These are phyloP conservation scores for Leistus spinibarbis DNA, from an alignment of 2,888 invertebrate genomes.

Conservation along the genomic window DNA sequence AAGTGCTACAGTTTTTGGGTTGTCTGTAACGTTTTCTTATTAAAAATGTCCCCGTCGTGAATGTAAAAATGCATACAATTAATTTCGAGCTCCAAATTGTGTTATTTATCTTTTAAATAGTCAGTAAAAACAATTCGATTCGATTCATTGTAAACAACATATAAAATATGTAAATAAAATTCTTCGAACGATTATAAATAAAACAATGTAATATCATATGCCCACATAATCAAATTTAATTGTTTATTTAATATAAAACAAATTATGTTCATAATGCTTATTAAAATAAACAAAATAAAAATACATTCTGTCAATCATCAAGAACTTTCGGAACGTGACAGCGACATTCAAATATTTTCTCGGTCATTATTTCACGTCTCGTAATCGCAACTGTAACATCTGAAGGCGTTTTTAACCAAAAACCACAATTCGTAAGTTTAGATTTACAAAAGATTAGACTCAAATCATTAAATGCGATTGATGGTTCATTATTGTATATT, in stretches of 20 bases:
- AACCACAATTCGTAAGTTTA: background rate
- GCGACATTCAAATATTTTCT: conserved; percentile 10
- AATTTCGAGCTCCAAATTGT: too few species aligned
- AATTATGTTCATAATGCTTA: background rate
- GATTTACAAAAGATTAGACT: background rate
- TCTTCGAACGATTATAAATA: background rate
- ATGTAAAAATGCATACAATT: too few species aligned
- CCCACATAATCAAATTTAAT: background rate
- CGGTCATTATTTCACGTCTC: background rate
- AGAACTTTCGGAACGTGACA: conserved; percentile 5
- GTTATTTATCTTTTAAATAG: too few species aligned
- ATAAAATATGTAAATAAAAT: background rate
- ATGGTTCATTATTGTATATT: background rate
- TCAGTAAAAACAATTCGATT: background rate
- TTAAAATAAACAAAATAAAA: background rate
- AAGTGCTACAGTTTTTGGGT: too few species aligned
- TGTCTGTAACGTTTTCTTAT: too few species aligned
- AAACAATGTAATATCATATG: background rate
- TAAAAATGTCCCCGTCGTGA: too few species aligned
- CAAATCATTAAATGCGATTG: background rate
- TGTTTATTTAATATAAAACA: background rate
- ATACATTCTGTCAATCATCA: background rate
- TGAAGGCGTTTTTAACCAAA: background rate
- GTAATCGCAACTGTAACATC: background rate
- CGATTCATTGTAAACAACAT: background rate